Conservation (phyloP, 2,797 vertebrate genomes). For the Hoplostethus atlanticus region DNA sequence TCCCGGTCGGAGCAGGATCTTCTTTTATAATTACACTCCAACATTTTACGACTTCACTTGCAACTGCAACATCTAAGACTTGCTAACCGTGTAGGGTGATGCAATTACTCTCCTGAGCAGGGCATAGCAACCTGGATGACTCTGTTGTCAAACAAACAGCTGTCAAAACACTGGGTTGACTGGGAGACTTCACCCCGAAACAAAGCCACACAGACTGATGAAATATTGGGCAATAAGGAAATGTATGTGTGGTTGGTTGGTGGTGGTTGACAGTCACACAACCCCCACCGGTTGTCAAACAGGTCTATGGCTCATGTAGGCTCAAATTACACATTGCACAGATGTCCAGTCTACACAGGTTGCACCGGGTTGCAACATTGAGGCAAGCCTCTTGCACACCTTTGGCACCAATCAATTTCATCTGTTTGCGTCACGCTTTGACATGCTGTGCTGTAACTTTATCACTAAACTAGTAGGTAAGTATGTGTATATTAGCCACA, state of each 20-base stretch:
- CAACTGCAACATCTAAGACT: not conserved
- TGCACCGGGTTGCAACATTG: constrained; percentile 56
- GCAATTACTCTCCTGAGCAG: not conserved
- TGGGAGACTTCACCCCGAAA: not conserved
- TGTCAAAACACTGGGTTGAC: constrained; percentile 1
- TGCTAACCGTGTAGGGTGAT: not conserved
- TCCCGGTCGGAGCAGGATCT: not conserved
- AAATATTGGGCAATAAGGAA: not conserved
- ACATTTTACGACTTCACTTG: not conserved
- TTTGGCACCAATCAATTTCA: constrained; percentile 19
- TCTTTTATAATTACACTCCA: too few species aligned
- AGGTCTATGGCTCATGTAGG: not conserved
- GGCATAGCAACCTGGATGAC: not conserved
- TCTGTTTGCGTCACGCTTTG: not conserved
- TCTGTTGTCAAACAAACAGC: constrained; percentile 25
- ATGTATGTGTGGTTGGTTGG: not conserved
- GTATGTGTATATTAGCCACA: too few species aligned
- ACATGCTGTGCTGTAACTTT: not conserved
- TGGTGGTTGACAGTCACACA: not conserved
- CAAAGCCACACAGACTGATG: not conserved
- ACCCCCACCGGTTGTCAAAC: not conserved
- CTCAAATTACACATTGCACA: constrained; percentile 34
- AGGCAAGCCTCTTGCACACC: constrained; percentile 17
- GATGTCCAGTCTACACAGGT: constrained; percentile 7
- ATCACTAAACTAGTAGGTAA: constrained; percentile 8